Base-by-base conservation (phyloP, 2,113 vertebrate genomes). In the Microcebus ravelobensis region DNA sequence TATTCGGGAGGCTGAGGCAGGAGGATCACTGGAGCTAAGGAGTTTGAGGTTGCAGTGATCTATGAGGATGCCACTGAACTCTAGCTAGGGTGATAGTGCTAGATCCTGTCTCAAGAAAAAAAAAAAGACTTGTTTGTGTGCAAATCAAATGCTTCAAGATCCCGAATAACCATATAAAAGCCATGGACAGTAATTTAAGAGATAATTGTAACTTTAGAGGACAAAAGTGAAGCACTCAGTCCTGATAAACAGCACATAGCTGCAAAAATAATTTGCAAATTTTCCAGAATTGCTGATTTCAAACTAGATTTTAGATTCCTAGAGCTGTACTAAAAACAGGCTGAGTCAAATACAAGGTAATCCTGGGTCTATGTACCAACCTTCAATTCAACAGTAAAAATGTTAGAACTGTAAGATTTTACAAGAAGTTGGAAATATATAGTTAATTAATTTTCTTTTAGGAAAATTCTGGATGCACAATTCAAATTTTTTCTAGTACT, bases 401-500 rank as follows among this genome's bases (percentile, higher is more conserved):
- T 9, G 1, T 52, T 55, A 89, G 34, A 52, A 89, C 11, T 31
- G 5, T 36, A 31, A 79, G 11, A 36, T 36, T 86, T 73, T 68
- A 34, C 0, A 86, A 39, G 48, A 93, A 80, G 31, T 90, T 52
- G 31, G 23, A 76, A 85, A 36, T 8, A 48, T 0, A 61, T 9
- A 89, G 55, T 15, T 68, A 82, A 42, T 82, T 89, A 52, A 73
- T 87, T 89, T 81, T 65, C 29, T 50, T 18, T 61, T 50, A 67
- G 48, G 29, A 48, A 50, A 83, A 55, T n/a, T 67, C 94, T 73
- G 3, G 21, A 31, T 67, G 34, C 89, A 70, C 8, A 59, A 52
- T 74, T 29, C 2, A 34, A 34, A 25, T 89, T 89, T 0, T 91
- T 31, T 45, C 34, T 42, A 63, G 20, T 3, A 21, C 5, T 29